These are phyloP conservation scores for Phylloscopus whistleri DNA, from an alignment of 2,113 vertebrate species.

Conservation along the genomic window DNA sequence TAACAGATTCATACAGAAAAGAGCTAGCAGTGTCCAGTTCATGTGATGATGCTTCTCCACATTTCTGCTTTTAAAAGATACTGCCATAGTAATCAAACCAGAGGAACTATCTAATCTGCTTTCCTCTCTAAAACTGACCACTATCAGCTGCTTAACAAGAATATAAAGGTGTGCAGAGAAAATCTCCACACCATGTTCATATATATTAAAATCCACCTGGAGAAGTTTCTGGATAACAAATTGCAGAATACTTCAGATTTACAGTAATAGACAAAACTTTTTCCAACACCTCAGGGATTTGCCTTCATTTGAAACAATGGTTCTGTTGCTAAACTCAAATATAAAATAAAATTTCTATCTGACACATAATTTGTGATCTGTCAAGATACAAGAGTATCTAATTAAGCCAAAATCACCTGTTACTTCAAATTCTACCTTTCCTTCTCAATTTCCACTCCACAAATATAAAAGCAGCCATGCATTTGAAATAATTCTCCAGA, in stretches of 20 bases:
- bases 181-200: background rate
- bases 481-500: background rate
- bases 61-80: background rate
- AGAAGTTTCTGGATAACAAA: background rate
- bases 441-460: background rate
- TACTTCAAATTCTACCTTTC: background rate
- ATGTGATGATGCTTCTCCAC: background rate
- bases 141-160: background rate
- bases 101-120: background rate
- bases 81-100: background rate
- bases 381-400: background rate
- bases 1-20: background rate
- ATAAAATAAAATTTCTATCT: background rate
- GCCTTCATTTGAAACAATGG: background rate
- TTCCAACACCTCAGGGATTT: background rate
- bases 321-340: background rate
- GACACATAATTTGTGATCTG: background rate
- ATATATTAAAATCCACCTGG: background rate
- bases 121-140: background rate
- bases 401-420: background rate
- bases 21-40: background rate
- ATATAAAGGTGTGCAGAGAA: background rate
- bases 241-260: background rate
- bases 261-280: background rate
- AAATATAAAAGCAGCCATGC: background rate